phyloP scores from a whole-genome alignment of 1,140 invertebrate genomes.

The Apis mellifera region Amel_HAv3.1 CM009943.2:196501-197000 shows the following conservation, averaged over 20 bases:
- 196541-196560: not conserved
- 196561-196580: not conserved
- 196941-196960: no score
- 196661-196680: not conserved
- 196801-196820: not conserved
- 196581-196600: not conserved
- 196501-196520: not conserved
- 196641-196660: not conserved
- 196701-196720: not conserved
- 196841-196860: no score
- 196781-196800: not conserved
- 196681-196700: not conserved
- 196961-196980: no score
- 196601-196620: not conserved
- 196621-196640: not conserved
- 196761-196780: not conserved
- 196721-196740: not conserved
- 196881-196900: no score
- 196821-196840: not conserved
- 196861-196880: no score
- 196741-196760: no score
- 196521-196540: not conserved
- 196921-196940: no score
- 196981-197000: not conserved
- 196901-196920: no score